Evolutionary conservation across 1,140 invertebrate species (phyloP), one percentile per base, ranked within the genome.

Genomic region (Orchestia grillus): DNA sequence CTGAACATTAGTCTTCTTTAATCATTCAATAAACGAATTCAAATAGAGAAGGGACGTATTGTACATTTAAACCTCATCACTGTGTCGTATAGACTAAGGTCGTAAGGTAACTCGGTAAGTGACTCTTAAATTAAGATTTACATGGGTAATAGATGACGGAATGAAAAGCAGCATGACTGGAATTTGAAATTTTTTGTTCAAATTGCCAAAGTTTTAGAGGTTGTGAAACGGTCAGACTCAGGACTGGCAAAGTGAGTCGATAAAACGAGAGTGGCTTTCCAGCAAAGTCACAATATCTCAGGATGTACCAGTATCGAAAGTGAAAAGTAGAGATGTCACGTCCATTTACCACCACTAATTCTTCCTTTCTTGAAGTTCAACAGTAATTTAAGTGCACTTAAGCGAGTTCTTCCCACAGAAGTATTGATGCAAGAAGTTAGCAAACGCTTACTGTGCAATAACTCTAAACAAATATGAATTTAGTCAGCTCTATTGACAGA

Each of bases 321-420:
- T 77, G 41, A 41, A 90, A 36, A 90, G 43, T 11, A 42, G 15
- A 42, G 43, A 90, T 19, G 41, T 42, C 4, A 41, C 28, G 36
- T 90, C 42, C 43, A 42, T 42, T 28, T 42, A 41, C n/a, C 11
- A 43, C 88, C 88, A 44, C 88, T 90, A 90, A 42, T 90, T 90
- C n/a, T 90, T 90, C 88, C 88, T 90, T 42, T 16, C n/a, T 45
- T 94, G 44, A 94, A 45, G 92, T 94, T 94, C 92, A 94, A 94
- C 44, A 44, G 92, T 94, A 94, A 94, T 94, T 94, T 94, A 94
- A 94, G 92, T 94, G 92, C 92, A 94, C 92, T 94, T 94, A 94
- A 94, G 44, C 62, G 62, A 44, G 92, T 94, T 94, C 92, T 94
- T 94, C 92, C 92, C 44, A 3, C 44, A 47, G 36, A 91, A 43